Conservation (phyloP, 2,797 vertebrate genomes). For the Helostoma temminkii region DNA sequence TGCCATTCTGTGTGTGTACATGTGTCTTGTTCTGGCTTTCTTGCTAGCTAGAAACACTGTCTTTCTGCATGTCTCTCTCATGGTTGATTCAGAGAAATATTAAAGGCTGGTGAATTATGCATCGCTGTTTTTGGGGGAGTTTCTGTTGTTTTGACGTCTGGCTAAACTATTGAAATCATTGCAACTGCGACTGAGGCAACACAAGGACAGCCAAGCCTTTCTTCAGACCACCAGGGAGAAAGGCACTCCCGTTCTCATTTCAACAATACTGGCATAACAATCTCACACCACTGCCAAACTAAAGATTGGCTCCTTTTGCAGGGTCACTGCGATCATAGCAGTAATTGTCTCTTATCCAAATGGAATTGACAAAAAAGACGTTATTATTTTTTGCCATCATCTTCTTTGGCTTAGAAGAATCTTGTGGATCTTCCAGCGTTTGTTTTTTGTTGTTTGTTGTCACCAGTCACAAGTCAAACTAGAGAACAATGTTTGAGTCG, state of each 20-base stretch:
- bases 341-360: constrained; percentile 5
- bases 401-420: neutral
- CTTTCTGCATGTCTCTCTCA: constrained; percentile 1
- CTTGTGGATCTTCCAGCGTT: neutral
- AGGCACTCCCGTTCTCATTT: constrained; percentile 23
- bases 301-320: constrained; percentile 25
- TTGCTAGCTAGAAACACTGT: constrained; percentile 1
- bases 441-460: constrained; percentile 9
- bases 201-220: constrained; percentile 33
- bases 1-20: constrained; percentile 4
- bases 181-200: constrained; percentile 8
- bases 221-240: constrained; percentile 14
- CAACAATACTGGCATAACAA: constrained; percentile 26
- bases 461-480: constrained; percentile 20
- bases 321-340: constrained; percentile 8
- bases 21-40: constrained; percentile 8
- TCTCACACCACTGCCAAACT: constrained; percentile 23
- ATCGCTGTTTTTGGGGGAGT: constrained; percentile 55
- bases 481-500: neutral
- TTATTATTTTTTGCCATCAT: neutral
- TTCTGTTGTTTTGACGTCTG: constrained; percentile 56
- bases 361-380: neutral
- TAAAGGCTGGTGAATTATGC: constrained; percentile 66
- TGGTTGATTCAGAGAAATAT: constrained; percentile 50
- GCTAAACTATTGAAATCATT: constrained; percentile 61